Base-by-base conservation (phyloP, 1,140 invertebrate genomes). In the Heliconius hermathena region DNA sequence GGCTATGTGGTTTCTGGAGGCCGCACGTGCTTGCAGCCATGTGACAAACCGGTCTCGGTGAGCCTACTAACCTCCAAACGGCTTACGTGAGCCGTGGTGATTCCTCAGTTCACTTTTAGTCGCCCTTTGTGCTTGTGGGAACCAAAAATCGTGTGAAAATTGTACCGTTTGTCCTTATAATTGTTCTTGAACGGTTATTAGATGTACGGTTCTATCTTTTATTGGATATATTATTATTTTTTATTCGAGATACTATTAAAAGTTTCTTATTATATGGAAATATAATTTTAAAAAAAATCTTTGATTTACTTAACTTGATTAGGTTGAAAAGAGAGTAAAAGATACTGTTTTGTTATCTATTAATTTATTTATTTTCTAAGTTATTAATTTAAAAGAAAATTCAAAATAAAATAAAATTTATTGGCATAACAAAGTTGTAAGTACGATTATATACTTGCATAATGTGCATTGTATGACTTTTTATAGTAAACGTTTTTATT, bases 61-160 rank as follows among this genome's bases (percentile, higher is more conserved):
- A 89, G 87, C 92, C 92, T 89, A 94, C 89, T 94, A 93, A 94
- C 93, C 93, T 94, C 92, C 88, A 93, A 94, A 92, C 89, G 88
- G 90, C 90, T 89, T 89, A 89, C 85, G 88, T 90, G 86, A 87
- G 83, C 84, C 81, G 77, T 86, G 82, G 86, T 87, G 85, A 92
- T 90, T 89, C 88, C 86, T 86, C 81, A 83, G 80, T 80, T 87
- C 83, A 87, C 88, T 91, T 88, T 90, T 91, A 87, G 87, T 84
- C 84, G 84, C 83, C 84, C 83, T 88, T 88, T 89, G 86, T 81
- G 70, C 82, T 81, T 83, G 81, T 81, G 81, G 82, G 84, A 84
- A 86, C 26, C 49, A 80, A 84, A 84, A 87, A 87, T 83, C 81
- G 82, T 86, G 84, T 83, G 86, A 85, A 83, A 86, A 86, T 83